Base-by-base conservation (phyloP, 2,113 vertebrate species). In the Gadus chalcogrammus region DNA sequence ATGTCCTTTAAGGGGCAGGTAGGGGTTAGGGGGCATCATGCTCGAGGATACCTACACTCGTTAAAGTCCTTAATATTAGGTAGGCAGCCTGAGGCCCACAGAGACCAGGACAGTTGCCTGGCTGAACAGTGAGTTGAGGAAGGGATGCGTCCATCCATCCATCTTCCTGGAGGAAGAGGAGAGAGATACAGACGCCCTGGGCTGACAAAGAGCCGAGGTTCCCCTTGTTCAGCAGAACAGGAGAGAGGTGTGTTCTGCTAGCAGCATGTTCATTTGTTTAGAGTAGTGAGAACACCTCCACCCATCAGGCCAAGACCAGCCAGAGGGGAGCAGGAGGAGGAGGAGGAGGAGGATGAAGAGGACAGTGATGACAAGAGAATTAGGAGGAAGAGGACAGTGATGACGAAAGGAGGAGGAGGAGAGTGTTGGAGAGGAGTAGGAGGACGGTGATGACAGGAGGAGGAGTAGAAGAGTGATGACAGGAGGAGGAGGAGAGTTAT, bases 171-270 rank as follows among this genome's bases (percentile, higher is more conserved):
- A 79, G 78, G 63, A 87, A 84, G 65, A 74, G 68, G 74, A 72
- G 73, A 69, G 82, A 84, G 77, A 82, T 83, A 76, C 76, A 74
- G 58, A 71, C 74, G 42, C 67, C 28, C 35, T 17, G 78, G 53
- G 70, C 75, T 85, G 85, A 89, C 82, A 84, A 84, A 84, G 77
- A 65, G 66, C 48, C 15, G 69, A 24, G 69, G 72, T 88, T 87
- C 78, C 60, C 81, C 73, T 76, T 78, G 42, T 84, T 88, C 83
- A 88, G 89, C 87, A 81, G 81, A 62, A 79, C 7, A 48, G 42
- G 42, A 48, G 42, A 67, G 22, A 22, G 24, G 31, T 28, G 71
- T 6, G 60, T 63, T 62, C 16, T 48, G 52, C 59, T 53, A 38
- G 65, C 71, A 20, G 82, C 67, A 78, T 78, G 69, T 81, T 67